Percentiles rank a stretch among this genome's conserved stretches.
Evolutionary conservation across 2,888 invertebrate genomes (phyloP).

Genomic region (Eristalinus sepulchralis): DNA sequence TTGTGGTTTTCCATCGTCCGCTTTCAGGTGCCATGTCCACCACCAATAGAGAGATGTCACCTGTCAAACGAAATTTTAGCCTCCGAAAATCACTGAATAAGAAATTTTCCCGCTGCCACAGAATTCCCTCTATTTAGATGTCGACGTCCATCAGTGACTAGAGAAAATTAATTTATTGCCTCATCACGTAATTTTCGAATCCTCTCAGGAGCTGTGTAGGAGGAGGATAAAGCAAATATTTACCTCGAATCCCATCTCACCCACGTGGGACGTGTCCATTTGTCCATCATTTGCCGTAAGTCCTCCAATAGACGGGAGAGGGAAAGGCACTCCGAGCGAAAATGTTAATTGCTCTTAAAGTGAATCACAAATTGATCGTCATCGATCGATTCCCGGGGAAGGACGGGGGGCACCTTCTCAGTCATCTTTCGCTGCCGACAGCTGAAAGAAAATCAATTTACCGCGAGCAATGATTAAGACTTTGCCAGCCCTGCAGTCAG

Average conservation of each 20-base stretch:
- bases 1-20: background rate
- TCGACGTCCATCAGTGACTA: background rate
- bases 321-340: background rate
- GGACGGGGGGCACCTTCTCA: background rate
- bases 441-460: conserved; percentile 50
- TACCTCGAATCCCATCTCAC: conserved; percentile 3
- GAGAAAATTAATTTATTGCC: background rate
- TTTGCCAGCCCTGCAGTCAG: background rate
- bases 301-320: conserved; percentile 19
- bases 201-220: conserved; percentile 23
- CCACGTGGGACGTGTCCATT: conserved; percentile 20
- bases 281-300: conserved; percentile 30
- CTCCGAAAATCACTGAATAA: background rate
- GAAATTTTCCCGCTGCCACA: background rate
- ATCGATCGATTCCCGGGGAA: conserved; percentile 1
- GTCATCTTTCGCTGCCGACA: conserved; percentile 29
- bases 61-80: background rate
- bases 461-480: conserved; percentile 45
- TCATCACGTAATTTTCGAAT: conserved; percentile 30
- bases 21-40: background rate
- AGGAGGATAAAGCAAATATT: conserved; percentile 36
- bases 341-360: conserved; percentile 57
- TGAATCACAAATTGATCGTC: conserved; percentile 51
- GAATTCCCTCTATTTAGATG: background rate
- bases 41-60: background rate